A percentile compares a stretch with the other conserved stretches of the same genome.
Evolutionary conservation across 2,888 invertebrate genomes (phyloP).

Genomic region (Ptychoptera contaminata): DNA sequence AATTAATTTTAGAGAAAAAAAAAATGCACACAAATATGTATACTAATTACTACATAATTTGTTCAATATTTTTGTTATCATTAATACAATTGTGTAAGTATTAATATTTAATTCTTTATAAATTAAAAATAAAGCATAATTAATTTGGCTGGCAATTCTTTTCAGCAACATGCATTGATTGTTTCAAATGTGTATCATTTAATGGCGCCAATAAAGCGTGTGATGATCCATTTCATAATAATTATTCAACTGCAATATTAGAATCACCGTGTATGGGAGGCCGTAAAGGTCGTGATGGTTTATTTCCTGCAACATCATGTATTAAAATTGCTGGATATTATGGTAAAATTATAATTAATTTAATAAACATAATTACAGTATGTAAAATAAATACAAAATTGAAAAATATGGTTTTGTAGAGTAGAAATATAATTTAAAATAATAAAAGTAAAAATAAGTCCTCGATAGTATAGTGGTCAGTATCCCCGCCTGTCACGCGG

Average conservation of each 20-base stretch:
- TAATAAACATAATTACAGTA: too few relatives aligned
- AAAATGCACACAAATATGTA: too few relatives aligned
- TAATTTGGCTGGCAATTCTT: background rate
- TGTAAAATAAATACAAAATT: background rate
- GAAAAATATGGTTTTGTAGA: background rate
- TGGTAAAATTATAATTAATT: constrained; percentile 39
- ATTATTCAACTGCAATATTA: constrained; percentile 65
- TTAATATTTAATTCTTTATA: background rate
- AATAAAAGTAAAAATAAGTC: background rate
- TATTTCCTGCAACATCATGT: constrained; percentile 94
- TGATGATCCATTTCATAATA: constrained; percentile 93
- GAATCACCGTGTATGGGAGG: constrained; percentile 91
- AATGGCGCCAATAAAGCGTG: constrained; percentile 71
- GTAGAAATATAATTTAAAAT: background rate
- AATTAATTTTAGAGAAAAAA: too few relatives aligned
- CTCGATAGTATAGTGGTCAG: constrained; percentile 10
- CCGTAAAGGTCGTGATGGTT: constrained; percentile 76
- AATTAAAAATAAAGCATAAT: background rate
- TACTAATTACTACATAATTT: too few relatives aligned
- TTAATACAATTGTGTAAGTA: too few relatives aligned
- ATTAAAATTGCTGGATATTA: constrained; percentile 87
- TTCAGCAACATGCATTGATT: constrained; percentile 62
- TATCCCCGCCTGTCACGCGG: constrained; percentile 11
- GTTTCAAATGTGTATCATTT: constrained; percentile 92
- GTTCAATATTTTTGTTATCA: too few relatives aligned